A percentile compares a stretch with the other conserved stretches of the same genome.
Evolutionary conservation across 1,140 invertebrate genomes (phyloP).

Genomic region (Protaetia brevitarsis): DNA sequence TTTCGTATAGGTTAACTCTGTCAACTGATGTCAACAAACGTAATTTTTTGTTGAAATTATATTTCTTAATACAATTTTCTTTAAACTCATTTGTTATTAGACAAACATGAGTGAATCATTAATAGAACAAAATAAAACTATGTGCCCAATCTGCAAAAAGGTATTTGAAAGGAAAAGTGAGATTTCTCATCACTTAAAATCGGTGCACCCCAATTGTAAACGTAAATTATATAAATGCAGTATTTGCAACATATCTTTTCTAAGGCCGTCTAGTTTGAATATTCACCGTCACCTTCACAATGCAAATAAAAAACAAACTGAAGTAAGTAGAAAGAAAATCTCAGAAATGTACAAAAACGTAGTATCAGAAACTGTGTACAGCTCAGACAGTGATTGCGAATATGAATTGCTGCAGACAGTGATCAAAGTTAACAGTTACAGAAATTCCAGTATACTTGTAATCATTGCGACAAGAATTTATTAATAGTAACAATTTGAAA

Average conservation of each 20-base stretch:
- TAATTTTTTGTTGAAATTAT: too few species aligned
- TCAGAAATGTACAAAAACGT: constrained; percentile 13
- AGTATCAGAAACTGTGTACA: constrained; percentile 1
- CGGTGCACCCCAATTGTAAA: constrained; percentile 9
- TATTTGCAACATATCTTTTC: not conserved
- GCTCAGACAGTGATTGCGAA: constrained; percentile 22
- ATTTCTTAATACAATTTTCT: too few species aligned
- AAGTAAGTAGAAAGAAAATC: constrained; percentile 6
- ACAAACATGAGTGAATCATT: not conserved
- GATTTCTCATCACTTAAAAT: not conserved
- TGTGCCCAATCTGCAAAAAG: constrained; percentile 3
- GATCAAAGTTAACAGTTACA: not conserved
- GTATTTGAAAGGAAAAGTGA: constrained; percentile 2
- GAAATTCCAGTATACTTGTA: not conserved
- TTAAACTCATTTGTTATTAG: too few species aligned
- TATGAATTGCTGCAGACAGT: constrained; percentile 14
- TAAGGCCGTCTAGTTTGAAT: not conserved
- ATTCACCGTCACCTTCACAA: constrained; percentile 2
- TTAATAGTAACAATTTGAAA: not conserved
- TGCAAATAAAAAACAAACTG: not conserved
- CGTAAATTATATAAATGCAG: not conserved
- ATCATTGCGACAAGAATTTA: constrained; percentile 1
- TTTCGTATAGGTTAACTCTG: too few species aligned
- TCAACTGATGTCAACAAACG: too few species aligned
- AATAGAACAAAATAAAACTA: not conserved